Evolutionary conservation across 2,888 invertebrate species (phyloP), one percentile per base, ranked within the genome.

Genomic region (Glaucopsyche alexis): DNA sequence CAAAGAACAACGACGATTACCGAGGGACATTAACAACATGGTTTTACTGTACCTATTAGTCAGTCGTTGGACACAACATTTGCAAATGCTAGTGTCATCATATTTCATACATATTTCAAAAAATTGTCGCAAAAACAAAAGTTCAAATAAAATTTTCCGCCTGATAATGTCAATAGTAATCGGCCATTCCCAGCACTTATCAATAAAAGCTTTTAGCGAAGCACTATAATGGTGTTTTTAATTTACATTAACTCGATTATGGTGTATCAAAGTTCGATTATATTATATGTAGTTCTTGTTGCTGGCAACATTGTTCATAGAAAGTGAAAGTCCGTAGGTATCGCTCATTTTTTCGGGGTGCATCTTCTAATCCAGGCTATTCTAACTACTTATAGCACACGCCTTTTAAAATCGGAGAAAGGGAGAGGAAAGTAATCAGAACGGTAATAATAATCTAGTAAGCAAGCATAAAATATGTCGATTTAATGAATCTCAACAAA

Each of bases 121-220:
- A 38, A 29, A 38, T 60, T 38, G 13, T 13, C 13, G 14, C 60
- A 38, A n/a, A n/a, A n/a, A n/a, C n/a, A n/a, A n/a, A n/a, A 29
- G 60, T 60, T 38, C 60, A 60, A 60, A 60, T 60, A 60, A 60
- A 29, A 29, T 60, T 60, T 29, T 38, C 60, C 29, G 14, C 19
- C 60, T 60, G 60, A 60, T 60, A 60, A 60, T 29, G 60, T 60
- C 60, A 38, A 1, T 60, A 29, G 60, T 38, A 60, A 60, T 60
- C 29, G 14, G 29, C 60, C 29, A 60, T 29, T 38, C 60, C 60
- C 60, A 29, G 29, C 29, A 60, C 60, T 42, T 66, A 66, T 66
- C 66, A 66, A 66, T 40, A 66, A 42, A 66, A n/a, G 66, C 66
- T 66, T 66, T 66, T 66, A 66, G 66, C 60, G 29, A 38, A 11